phyloP scores from a whole-genome alignment of 1,140 invertebrate genomes.

The Drosophila carrolli region DNA sequence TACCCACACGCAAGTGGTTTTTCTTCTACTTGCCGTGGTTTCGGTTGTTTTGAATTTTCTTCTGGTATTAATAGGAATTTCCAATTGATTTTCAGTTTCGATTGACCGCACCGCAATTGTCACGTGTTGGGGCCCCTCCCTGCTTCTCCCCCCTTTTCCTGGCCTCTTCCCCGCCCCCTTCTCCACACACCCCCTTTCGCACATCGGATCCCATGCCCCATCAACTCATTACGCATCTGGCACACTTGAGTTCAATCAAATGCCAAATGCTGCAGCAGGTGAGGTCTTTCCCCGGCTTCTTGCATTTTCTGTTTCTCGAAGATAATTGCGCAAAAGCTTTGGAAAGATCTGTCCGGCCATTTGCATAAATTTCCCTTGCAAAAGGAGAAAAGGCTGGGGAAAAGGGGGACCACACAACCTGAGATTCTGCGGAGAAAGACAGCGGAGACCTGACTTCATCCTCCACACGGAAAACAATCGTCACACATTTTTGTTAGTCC shows the following conservation, averaged over 20 bases:
- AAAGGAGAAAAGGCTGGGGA: background rate
- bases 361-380: conserved; percentile 80
- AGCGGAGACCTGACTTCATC: conserved; percentile 11
- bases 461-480: conserved; percentile 15
- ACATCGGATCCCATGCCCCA: conserved; percentile 15
- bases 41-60: conserved; percentile 29
- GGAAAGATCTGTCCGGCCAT: conserved; percentile 49
- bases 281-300: conserved; percentile 41
- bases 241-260: conserved; percentile 80
- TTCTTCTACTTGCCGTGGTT: conserved; percentile 29
- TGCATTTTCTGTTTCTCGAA: conserved; percentile 18
- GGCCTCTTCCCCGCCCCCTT: background rate
- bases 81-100: conserved; percentile 66
- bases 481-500: background rate
- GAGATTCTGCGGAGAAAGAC: conserved; percentile 19
- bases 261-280: conserved; percentile 66
- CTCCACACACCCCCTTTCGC: background rate
- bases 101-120: conserved; percentile 50
- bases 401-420: conserved; percentile 20
- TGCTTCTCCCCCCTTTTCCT: background rate
- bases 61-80: conserved; percentile 58
- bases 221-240: conserved; percentile 62
- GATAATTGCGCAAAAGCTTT: conserved; percentile 67
- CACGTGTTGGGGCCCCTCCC: conserved; percentile 48
- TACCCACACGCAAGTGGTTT: conserved; percentile 35